These are phyloP conservation scores for Alethe diademata DNA, from an alignment of 2,113 vertebrate species.

Conservation along the genomic window DNA sequence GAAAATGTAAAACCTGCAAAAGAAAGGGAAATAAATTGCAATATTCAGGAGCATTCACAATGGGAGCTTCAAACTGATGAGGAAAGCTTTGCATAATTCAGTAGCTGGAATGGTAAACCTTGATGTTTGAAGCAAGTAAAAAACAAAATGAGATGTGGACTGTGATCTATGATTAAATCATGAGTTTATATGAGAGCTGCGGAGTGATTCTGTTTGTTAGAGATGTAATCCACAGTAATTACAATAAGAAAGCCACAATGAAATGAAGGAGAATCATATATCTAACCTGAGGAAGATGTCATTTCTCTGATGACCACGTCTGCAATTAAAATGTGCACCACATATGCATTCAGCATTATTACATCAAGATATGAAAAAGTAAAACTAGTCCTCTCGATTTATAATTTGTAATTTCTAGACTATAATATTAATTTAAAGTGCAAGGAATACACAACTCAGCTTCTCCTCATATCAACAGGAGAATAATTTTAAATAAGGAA, in stretches of 20 bases:
- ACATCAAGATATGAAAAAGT: not conserved
- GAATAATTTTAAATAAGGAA: not conserved
- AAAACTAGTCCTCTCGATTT: not conserved
- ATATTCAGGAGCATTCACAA: constrained; percentile 53
- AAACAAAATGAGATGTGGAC: constrained; percentile 37
- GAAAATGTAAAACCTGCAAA: constrained; percentile 70
- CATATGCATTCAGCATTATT: constrained; percentile 32
- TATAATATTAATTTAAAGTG: not conserved
- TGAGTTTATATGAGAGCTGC: constrained; percentile 29
- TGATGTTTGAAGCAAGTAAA: constrained; percentile 40
- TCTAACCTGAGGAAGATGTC: constrained; percentile 72
- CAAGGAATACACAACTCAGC: not conserved
- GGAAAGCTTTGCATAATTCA: constrained; percentile 54
- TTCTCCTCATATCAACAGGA: not conserved
- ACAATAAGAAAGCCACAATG: constrained; percentile 52
- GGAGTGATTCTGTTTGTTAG: constrained; percentile 49
- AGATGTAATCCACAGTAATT: constrained; percentile 50
- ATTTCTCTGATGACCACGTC: constrained; percentile 67
- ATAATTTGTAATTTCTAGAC: not conserved
- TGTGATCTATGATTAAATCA: constrained; percentile 60
- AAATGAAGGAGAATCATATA: constrained; percentile 65
- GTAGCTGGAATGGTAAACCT: constrained; percentile 62
- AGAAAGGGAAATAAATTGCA: constrained; percentile 43
- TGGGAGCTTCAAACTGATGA: constrained; percentile 50
- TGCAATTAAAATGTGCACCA: constrained; percentile 62